phyloP scores from a whole-genome alignment of 2,797 vertebrate species.

The Gymnothorax javanicus region DNA sequence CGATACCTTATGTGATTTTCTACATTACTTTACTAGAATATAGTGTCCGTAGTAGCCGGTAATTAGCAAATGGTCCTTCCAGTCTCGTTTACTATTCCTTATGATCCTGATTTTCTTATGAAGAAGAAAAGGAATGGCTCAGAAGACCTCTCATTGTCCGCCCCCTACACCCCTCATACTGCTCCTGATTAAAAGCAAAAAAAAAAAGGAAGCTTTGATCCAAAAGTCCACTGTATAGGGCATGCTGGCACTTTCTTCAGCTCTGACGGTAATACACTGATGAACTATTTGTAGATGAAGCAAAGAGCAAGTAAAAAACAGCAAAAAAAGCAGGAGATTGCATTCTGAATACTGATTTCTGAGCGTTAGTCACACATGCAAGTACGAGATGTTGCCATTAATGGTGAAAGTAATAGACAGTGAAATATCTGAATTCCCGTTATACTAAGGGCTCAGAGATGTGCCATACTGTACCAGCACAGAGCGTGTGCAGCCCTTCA shows the following conservation, averaged over 20 bases:
- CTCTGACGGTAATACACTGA: background rate
- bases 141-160: slow-evolving; percentile 12
- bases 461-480: background rate
- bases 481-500: background rate
- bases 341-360: background rate
- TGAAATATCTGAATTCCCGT: background rate
- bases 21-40: background rate
- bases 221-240: background rate
- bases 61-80: slow-evolving; percentile 15
- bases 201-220: slow-evolving; percentile 30
- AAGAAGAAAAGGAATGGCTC: slow-evolving; percentile 19
- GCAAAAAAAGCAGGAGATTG: background rate
- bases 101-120: background rate
- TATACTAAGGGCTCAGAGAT: background rate
- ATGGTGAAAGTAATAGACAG: background rate
- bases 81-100: slow-evolving; percentile 13
- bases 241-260: background rate
- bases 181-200: slow-evolving; percentile 20
- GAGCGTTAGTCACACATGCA: background rate
- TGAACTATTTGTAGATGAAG: background rate
- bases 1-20: slow-evolving; percentile 11
- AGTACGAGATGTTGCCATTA: background rate
- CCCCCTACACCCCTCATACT: background rate
- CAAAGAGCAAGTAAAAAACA: background rate
- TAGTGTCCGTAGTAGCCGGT: background rate